Evolutionary conservation across 2,113 vertebrate species (phyloP).

Genomic region (Corythaeola cristata): DNA sequence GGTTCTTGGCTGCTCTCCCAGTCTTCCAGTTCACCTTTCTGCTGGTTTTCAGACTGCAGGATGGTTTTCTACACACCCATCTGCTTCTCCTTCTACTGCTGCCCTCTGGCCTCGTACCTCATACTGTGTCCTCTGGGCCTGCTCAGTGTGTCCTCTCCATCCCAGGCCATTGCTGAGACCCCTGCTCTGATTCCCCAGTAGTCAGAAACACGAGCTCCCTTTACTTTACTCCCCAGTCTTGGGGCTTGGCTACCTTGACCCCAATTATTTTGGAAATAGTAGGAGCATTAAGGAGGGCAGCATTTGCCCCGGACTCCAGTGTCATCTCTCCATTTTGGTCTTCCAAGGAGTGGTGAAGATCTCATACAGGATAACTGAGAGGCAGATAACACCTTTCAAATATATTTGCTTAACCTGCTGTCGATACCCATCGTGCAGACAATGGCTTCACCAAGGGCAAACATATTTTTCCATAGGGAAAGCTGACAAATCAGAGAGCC

Average conservation of each 20-base stretch:
- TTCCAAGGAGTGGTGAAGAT: neutral
- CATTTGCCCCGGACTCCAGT: neutral
- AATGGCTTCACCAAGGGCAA: neutral
- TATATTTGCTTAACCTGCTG: slow-evolving; percentile 23
- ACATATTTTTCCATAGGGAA: slow-evolving; percentile 7
- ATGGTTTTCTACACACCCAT: neutral
- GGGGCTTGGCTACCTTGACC: neutral
- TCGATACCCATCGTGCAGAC: neutral
- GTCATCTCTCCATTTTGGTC: slow-evolving; percentile 22
- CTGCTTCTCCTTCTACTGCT: neutral
- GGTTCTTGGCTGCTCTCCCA: neutral
- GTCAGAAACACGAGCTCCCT: neutral
- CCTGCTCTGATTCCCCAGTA: neutral
- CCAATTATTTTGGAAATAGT: neutral
- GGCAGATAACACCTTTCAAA: neutral
- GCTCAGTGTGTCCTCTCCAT: neutral
- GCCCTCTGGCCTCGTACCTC: neutral
- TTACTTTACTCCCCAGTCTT: neutral
- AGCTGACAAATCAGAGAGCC: neutral
- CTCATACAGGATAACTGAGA: neutral
- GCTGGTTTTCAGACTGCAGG: neutral
- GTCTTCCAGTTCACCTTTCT: neutral
- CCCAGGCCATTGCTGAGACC: neutral
- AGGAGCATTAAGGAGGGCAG: neutral
- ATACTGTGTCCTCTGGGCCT: neutral